phyloP scores from a whole-genome alignment of 2,113 vertebrate species.

The Melanostigma gelatinosum region DNA sequence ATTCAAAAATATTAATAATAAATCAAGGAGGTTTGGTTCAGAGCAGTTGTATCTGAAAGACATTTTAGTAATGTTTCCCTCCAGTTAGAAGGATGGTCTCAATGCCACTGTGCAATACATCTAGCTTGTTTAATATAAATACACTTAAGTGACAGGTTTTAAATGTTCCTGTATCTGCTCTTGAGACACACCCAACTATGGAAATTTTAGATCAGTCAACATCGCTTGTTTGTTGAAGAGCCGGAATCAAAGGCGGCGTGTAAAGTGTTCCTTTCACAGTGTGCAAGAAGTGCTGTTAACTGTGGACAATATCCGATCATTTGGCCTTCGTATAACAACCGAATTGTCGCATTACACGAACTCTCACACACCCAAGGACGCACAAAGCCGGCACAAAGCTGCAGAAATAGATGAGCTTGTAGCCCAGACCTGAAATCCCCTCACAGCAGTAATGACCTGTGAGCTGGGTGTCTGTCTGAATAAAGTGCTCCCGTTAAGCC shows the following conservation, averaged over 20 bases:
- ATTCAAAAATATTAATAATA: too few species aligned
- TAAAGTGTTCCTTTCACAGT: neutral
- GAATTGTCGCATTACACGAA: neutral
- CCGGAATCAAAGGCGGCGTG: neutral
- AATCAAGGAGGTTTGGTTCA: neutral
- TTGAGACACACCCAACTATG: neutral
- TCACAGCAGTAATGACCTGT: constrained; percentile 49
- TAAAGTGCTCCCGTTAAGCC: constrained; percentile 63
- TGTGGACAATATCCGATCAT: neutral
- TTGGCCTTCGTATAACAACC: neutral
- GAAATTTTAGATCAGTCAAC: neutral
- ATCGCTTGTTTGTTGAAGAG: neutral
- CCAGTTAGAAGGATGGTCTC: neutral
- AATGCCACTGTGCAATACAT: neutral
- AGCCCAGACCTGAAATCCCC: constrained; percentile 54
- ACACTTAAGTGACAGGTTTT: neutral
- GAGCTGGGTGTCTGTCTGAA: constrained; percentile 62
- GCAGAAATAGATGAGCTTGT: constrained; percentile 46
- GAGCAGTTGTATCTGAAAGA: neutral
- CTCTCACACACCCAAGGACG: neutral
- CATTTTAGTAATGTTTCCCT: neutral
- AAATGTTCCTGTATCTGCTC: neutral
- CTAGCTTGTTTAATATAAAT: neutral
- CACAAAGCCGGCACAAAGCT: constrained; percentile 24
- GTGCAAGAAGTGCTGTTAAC: neutral